Evolutionary conservation across 2,888 invertebrate species (phyloP).

Genomic region (Folsomia manolachei): DNA sequence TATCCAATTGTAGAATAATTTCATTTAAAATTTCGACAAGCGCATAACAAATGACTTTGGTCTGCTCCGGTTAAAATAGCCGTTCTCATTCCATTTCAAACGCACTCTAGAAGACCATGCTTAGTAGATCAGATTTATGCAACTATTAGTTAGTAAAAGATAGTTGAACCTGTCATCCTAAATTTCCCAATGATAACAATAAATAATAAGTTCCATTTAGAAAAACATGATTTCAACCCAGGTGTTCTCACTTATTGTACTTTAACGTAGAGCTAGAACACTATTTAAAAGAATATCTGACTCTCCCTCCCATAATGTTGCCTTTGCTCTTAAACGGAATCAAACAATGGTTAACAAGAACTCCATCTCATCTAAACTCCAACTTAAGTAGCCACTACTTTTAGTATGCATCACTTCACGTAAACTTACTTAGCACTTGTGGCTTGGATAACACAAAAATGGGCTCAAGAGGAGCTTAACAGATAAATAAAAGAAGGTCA

Average conservation of each 20-base stretch:
- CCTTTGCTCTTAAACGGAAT: neutral
- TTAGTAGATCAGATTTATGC: neutral
- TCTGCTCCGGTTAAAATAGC: neutral
- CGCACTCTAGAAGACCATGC: neutral
- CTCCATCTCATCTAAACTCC: too few species aligned
- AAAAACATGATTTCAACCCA: constrained; percentile 17
- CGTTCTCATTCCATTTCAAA: too few species aligned
- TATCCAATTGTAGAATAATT: neutral
- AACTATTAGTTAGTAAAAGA: neutral
- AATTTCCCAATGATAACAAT: constrained; percentile 16
- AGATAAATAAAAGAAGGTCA: neutral
- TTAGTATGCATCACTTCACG: too few species aligned
- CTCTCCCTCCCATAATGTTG: too few species aligned
- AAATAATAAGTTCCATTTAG: constrained; percentile 18
- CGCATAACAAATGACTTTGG: neutral
- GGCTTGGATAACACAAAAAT: neutral
- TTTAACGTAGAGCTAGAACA: too few species aligned
- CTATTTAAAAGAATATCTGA: too few species aligned
- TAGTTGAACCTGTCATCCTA: constrained; percentile 11
- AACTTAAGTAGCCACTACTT: neutral
- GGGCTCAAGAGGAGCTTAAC: neutral
- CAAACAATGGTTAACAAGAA: neutral
- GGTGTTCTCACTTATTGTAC: constrained; percentile 11
- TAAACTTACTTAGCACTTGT: too few species aligned
- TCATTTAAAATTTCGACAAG: neutral